A percentile compares a stretch with the other conserved stretches of the same genome.
phyloP scores from a whole-genome alignment of 2,888 invertebrate genomes.

The Emesis furor region DNA sequence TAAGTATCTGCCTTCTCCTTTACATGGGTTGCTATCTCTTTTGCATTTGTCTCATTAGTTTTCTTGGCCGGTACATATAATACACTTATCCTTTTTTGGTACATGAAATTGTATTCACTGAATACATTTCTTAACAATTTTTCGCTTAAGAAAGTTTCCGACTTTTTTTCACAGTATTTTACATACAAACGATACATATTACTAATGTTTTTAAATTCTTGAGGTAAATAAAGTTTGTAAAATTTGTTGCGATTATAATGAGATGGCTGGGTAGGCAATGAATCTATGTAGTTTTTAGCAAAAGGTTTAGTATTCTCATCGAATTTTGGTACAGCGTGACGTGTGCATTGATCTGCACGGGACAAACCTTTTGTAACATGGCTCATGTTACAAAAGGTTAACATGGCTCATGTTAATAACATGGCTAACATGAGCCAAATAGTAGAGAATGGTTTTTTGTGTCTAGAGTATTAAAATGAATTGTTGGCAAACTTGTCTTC shows the following conservation, averaged over 20 bases:
- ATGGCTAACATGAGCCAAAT: too few relatives aligned
- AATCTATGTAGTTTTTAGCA: too few relatives aligned
- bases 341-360: too few relatives aligned
- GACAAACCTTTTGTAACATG: too few relatives aligned
- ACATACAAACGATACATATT: neutral
- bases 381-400: too few relatives aligned
- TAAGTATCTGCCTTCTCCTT: neutral
- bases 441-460: too few relatives aligned
- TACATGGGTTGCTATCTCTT: neutral
- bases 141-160: conserved; percentile 11
- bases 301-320: too few relatives aligned
- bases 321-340: too few relatives aligned
- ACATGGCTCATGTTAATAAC: too few relatives aligned
- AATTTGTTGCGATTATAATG: conserved; percentile 1
- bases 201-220: too few relatives aligned
- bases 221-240: neutral
- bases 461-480: too few relatives aligned
- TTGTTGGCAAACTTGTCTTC: too few relatives aligned
- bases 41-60: neutral
- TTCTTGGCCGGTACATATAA: conserved; percentile 11
- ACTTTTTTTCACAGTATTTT: conserved; percentile 20
- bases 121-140: neutral
- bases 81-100: conserved; percentile 15
- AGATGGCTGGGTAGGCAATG: neutral
- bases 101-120: conserved; percentile 6